phyloP scores from a whole-genome alignment of 1,140 invertebrate species.

The Melanaphis sacchari region DNA sequence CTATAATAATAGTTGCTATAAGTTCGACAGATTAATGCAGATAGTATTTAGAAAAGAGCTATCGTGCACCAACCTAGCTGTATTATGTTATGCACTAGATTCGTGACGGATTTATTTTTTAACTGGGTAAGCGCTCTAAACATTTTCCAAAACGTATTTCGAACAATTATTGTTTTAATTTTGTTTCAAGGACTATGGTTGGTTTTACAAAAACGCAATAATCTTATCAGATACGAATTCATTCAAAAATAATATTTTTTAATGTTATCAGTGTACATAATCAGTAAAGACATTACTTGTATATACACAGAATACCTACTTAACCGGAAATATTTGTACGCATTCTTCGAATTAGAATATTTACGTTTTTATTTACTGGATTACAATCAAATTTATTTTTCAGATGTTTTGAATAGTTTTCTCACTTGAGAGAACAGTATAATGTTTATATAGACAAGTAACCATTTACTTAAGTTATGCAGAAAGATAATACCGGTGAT shows the following conservation, averaged over 20 bases:
- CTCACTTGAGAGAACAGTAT: background rate
- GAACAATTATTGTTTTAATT: background rate
- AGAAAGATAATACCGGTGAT: background rate
- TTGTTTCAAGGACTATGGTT: background rate
- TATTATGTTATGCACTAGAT: background rate
- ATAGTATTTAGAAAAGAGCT: background rate
- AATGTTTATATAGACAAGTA: background rate
- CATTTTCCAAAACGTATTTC: background rate
- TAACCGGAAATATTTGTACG: background rate
- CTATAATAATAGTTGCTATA: background rate
- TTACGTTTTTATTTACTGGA: background rate
- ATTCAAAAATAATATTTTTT: background rate
- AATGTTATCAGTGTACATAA: background rate
- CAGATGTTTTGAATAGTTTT: background rate
- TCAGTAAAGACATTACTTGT: background rate
- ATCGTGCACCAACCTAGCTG: background rate
- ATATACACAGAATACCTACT: background rate
- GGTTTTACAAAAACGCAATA: background rate
- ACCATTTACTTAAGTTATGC: background rate
- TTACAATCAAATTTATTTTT: background rate
- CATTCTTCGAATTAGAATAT: background rate
- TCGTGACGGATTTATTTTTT: background rate
- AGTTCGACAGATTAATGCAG: background rate
- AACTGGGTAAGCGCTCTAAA: background rate
- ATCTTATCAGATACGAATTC: background rate